Percentiles rank a stretch among this genome's conserved stretches.
phyloP scores from a whole-genome alignment of 2,113 vertebrate genomes.

The Eulacestoma nigropectus region DNA sequence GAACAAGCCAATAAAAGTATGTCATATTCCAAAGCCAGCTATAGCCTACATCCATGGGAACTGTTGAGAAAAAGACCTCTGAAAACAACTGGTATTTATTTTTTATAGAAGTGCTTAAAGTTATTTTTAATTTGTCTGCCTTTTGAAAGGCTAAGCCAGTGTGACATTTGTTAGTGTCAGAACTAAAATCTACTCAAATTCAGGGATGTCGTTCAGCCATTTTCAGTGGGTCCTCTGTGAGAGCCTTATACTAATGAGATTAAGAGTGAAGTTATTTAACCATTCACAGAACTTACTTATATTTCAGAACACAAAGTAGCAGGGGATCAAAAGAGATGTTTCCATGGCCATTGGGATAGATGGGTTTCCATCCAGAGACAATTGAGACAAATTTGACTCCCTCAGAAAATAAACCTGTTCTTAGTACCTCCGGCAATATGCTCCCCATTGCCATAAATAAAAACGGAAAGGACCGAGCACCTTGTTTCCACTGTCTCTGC shows the following conservation, averaged over 20 bases:
- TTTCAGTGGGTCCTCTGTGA: not conserved
- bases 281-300: not conserved
- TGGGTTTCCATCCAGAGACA: not conserved
- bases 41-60: not conserved
- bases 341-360: not conserved
- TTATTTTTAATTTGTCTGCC: conserved; percentile 24
- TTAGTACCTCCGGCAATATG: not conserved
- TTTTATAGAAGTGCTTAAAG: conserved; percentile 18
- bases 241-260: not conserved
- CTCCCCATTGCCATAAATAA: not conserved
- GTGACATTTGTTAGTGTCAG: not conserved
- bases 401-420: not conserved
- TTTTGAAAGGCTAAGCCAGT: not conserved
- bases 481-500: not conserved
- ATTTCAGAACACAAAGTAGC: not conserved
- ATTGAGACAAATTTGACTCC: not conserved
- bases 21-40: not conserved
- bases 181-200: not conserved
- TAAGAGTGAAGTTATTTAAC: not conserved
- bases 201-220: not conserved
- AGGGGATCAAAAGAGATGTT: not conserved
- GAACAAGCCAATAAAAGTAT: conserved; percentile 5
- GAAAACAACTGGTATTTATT: not conserved
- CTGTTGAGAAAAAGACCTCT: not conserved
- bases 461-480: not conserved